Evolutionary conservation across 1,140 invertebrate species (phyloP), one percentile per base, ranked within the genome.

Genomic region (Diabrotica undecimpunctata): DNA sequence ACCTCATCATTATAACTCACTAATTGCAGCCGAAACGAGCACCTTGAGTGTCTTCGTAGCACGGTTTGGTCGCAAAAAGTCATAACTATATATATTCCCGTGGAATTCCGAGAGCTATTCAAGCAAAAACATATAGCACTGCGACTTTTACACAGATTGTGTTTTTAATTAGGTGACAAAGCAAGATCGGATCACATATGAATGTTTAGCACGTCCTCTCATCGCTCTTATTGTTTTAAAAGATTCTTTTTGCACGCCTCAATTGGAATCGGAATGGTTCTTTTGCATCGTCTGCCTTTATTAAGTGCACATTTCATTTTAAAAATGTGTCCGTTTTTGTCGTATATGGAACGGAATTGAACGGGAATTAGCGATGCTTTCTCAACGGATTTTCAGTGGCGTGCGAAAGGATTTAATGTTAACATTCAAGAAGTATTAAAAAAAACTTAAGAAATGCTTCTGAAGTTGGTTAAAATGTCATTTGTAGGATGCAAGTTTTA

Each of bases 91-190:
- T 60, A 60, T 60, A 60, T 60, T 60, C 12, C 13, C 8, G 37
- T 36, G 38, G 58, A 60, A 60, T 60, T 46, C 39, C 11, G n/a
- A 12, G 11, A 50, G 39, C 10, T 13, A 60, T 60, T 8, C 58
- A 38, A 12, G 38, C 38, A 65, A 68, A 64, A 66, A 65, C 13
- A 57, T 64, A 59, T 68, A 10, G 64, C 63, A 65, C 66, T 55
- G 66, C 64, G 39, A 62, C 58, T 58, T 58, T 62, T 53, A 65
- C 66, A 68, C 66, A 68, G 59, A 61, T 62, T 54, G 66, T 65
- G 66, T 68, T 65, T 62, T 65, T 68, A 68, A 68, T 68, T 68
- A 68, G 66, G 66, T 65, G 66, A 68, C 63, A 59, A 51, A 55
- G 55, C 63, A 36, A 65, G 63, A 68, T 68, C 58, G 55, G 56